phyloP scores from a whole-genome alignment of 2,888 invertebrate genomes.

The Trypoxylon attenuatum region DNA sequence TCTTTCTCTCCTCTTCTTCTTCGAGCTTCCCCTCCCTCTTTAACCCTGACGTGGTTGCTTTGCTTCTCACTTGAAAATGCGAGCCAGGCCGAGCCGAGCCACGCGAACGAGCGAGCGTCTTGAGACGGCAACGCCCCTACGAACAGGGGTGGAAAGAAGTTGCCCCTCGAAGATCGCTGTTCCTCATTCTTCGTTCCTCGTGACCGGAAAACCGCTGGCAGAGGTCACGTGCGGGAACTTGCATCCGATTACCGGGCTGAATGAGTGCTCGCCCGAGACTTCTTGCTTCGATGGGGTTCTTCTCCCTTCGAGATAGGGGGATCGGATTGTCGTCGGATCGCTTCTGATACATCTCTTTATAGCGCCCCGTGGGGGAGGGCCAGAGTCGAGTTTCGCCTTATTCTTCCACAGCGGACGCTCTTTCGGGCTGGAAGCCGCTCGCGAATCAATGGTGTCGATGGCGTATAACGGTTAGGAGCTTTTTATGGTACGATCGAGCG shows the following conservation, averaged over 20 bases:
- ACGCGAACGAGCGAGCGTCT: slow-evolving; percentile 37
- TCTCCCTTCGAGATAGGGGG: no score
- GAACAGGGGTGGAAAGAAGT: slow-evolving; percentile 7
- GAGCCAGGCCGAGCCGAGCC: no score
- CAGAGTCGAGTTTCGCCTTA: slow-evolving; percentile 21
- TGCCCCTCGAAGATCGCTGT: no score
- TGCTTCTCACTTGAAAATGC: no score
- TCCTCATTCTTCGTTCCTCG: slow-evolving; percentile 18
- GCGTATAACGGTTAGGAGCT: not conserved
- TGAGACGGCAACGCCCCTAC: slow-evolving; percentile 33
- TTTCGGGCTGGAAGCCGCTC: not conserved
- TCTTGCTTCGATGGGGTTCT: slow-evolving; percentile 48
- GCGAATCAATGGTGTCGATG: slow-evolving; percentile 11
- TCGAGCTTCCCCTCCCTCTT: slow-evolving; percentile 33
- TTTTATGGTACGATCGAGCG: no score
- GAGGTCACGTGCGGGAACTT: slow-evolving; percentile 49
- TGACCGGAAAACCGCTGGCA: slow-evolving; percentile 48
- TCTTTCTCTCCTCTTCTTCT: slow-evolving; percentile 12
- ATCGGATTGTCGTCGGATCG: not conserved
- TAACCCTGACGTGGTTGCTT: no score
- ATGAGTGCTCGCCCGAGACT: slow-evolving; percentile 38
- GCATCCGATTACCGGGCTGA: slow-evolving; percentile 54
- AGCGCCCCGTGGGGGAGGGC: not conserved
- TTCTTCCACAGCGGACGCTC: slow-evolving; percentile 19
- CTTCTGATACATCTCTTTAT: not conserved